These are phyloP conservation scores for Atrichornis clamosus DNA, from an alignment of 2,113 vertebrate genomes.

Conservation along the genomic window DNA sequence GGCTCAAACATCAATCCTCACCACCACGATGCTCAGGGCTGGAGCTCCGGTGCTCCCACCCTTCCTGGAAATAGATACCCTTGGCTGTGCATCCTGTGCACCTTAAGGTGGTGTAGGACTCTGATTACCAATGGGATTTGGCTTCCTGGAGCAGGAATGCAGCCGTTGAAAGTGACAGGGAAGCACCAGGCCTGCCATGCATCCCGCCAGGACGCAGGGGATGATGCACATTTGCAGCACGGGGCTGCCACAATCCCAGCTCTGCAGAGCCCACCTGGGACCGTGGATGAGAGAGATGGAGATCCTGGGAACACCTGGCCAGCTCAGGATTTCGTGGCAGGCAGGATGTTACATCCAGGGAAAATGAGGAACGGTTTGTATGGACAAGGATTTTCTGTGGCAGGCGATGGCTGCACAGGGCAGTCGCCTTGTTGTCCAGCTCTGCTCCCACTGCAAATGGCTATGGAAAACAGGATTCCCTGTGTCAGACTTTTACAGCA, in stretches of 20 bases:
- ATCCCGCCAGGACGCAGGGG: background rate
- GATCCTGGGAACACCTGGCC: background rate
- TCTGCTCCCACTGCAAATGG: background rate
- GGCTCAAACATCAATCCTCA: background rate
- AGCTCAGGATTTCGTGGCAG: background rate
- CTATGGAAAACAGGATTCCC: background rate
- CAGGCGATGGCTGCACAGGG: background rate
- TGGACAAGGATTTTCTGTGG: background rate
- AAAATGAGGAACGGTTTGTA: fast-evolving
- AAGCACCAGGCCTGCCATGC: fast-evolving
- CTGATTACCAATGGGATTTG: fast-evolving
- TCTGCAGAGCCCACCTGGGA: background rate
- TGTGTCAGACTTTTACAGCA: background rate
- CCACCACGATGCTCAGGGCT: background rate
- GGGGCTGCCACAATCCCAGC: background rate
- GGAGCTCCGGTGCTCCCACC: background rate
- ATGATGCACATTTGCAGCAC: background rate
- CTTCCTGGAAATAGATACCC: background rate
- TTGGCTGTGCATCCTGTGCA: background rate
- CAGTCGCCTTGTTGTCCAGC: background rate
- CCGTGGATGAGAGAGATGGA: fast-evolving
- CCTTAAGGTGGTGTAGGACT: background rate
- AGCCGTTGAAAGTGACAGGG: background rate
- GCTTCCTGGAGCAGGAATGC: background rate
- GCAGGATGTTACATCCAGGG: fast-evolving